Base-by-base conservation (phyloP, 37 sponge, comb jelly and placozoan species). In the Axinella damicornis region DNA sequence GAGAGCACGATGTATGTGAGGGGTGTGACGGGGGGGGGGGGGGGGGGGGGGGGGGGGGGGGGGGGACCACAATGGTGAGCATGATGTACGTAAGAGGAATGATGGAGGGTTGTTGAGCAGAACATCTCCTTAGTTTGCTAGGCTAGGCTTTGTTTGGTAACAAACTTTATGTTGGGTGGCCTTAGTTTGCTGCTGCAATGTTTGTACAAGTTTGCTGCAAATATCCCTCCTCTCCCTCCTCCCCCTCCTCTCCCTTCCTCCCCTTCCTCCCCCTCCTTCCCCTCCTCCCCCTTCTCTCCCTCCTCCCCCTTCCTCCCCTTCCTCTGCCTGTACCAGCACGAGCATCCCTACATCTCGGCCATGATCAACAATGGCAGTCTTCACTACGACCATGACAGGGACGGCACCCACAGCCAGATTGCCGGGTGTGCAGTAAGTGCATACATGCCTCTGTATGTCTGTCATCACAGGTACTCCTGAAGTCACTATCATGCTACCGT, bases 371-470 rank as follows among this genome's bases (percentile, higher is more conserved):
- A 99, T 60, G 99, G 99, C 15, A 83, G 74, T 25, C 52, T 88
- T 61, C 88, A 90, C 40, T 99, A 99, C 82, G 99, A 99, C 69
- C 95, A 94, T 57, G 97, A 99, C 77, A 72, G 87, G 73, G 99
- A 99, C 80, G 99, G 99, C 36, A 95, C 93, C 6, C 95, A 97
- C 71, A 83, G 93, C 53, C 89, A 95, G 69, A 25, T 97, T 15
- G 90, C 88, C 25, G 98, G 98, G 2, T 97, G 98, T 71, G 41
- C 79, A 18, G 94, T 94, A 55, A 94, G 87, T 18, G 25, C 46
- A 0, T 1, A 34, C 30, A 17, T 27, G n/a, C n/a, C n/a, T n/a
- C n/a, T n/a, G n/a, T n/a, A n/a, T n/a, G n/a, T 27, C 67, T 27
- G 6, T 46, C 46, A 46, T 46, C 46, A 46, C 9, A 46, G 46